phyloP scores from a whole-genome alignment of 1,140 invertebrate species.

The Drosophila sp. region DNA sequence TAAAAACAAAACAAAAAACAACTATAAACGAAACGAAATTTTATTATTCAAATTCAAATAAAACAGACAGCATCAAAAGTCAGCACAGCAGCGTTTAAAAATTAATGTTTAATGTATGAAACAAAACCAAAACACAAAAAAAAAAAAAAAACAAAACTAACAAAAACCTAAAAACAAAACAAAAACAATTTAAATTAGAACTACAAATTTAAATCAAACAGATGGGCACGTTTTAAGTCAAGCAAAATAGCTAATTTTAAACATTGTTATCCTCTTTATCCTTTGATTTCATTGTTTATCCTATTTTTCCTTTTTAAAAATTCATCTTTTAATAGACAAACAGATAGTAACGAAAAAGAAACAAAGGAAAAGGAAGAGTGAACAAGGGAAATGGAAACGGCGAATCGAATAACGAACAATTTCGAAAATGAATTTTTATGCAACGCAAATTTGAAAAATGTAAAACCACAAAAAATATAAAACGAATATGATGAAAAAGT shows the following conservation, averaged over 20 bases:
- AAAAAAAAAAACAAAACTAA: not conserved
- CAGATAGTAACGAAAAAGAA: not conserved
- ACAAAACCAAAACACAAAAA: not conserved
- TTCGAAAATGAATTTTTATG: conserved; percentile 9
- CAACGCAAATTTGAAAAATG: conserved; percentile 5
- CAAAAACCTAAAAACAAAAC: not conserved
- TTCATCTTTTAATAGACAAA: conserved; percentile 1
- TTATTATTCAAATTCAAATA: conserved; percentile 10
- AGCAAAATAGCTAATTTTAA: conserved; percentile 14
- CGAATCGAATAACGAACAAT: conserved; percentile 1
- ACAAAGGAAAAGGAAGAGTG: not conserved
- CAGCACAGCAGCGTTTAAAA: conserved; percentile 18
- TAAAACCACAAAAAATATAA: not conserved
- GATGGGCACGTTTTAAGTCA: conserved; percentile 17
- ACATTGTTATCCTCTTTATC: conserved; percentile 16
- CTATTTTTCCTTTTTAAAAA: not conserved
- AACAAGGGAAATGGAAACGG: not conserved
- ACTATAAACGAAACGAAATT: conserved; percentile 2
- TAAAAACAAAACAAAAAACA: conserved; percentile 13
- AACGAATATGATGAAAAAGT: too few relatives aligned
- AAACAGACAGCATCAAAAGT: not conserved
- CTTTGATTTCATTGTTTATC: conserved; percentile 2
- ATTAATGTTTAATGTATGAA: conserved; percentile 5
- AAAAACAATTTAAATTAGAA: not conserved
- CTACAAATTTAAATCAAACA: conserved; percentile 3